phyloP scores from a whole-genome alignment of 2,113 vertebrate species.

The Lutjanus erythropterus region DNA sequence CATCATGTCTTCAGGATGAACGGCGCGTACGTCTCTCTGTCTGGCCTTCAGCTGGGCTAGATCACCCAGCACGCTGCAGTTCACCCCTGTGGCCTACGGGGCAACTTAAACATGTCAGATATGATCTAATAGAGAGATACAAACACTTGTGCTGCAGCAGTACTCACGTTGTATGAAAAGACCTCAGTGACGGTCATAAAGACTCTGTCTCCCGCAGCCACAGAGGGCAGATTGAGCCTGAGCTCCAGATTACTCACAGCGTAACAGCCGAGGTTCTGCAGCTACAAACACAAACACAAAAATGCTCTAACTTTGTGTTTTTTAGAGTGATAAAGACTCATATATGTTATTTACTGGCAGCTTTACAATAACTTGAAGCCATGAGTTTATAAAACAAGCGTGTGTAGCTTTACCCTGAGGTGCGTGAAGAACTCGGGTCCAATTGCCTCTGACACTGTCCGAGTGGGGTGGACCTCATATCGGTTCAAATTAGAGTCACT shows the following conservation, averaged over 20 bases:
- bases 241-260: slow-evolving; percentile 86
- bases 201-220: slow-evolving; percentile 83
- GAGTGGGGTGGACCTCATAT: slow-evolving; percentile 91
- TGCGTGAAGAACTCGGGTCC: slow-evolving; percentile 92
- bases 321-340: background rate
- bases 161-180: slow-evolving; percentile 89
- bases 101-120: slow-evolving; percentile 16
- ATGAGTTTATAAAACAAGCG: background rate
- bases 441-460: slow-evolving; percentile 83
- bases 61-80: slow-evolving; percentile 85
- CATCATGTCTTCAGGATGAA: slow-evolving; percentile 89
- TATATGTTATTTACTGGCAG: background rate
- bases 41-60: slow-evolving; percentile 69
- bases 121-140: background rate
- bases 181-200: slow-evolving; percentile 90
- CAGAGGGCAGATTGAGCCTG: slow-evolving; percentile 86
- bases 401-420: slow-evolving; percentile 83
- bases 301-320: background rate
- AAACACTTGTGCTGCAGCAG: background rate
- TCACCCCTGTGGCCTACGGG: slow-evolving; percentile 85
- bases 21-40: slow-evolving; percentile 78
- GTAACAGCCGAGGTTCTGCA: slow-evolving; percentile 94
- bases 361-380: background rate
- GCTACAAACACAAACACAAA: slow-evolving; percentile 76
- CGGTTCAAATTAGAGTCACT: slow-evolving; percentile 91